Percentiles rank a stretch among this genome's conserved stretches.
phyloP scores from a whole-genome alignment of 2,113 vertebrate genomes.

The Poecile atricapillus region DNA sequence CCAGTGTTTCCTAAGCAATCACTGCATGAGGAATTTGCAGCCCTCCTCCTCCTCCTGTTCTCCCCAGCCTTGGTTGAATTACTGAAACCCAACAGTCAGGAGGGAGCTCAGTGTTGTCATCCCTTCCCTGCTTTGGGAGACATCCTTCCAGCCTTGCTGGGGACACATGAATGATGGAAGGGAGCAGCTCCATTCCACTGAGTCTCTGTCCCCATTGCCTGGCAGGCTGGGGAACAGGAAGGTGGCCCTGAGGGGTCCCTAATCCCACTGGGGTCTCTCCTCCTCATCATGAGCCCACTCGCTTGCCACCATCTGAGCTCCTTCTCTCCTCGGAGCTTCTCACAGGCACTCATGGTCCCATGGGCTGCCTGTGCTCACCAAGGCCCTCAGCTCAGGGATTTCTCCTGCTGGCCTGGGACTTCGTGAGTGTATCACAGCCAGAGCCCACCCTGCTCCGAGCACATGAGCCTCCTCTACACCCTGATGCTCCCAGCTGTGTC shows the following conservation, averaged over 20 bases:
- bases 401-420: background rate
- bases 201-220: background rate
- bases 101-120: background rate
- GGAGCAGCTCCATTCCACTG: background rate
- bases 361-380: background rate
- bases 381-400: background rate
- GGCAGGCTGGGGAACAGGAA: background rate
- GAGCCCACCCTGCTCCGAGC: fast-evolving
- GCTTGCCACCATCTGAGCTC: background rate
- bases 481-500: background rate
- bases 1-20: background rate
- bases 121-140: background rate
- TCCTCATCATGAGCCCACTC: background rate
- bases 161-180: fast-evolving
- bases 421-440: background rate
- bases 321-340: background rate
- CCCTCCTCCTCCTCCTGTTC: background rate
- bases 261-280: background rate
- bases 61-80: background rate
- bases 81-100: background rate
- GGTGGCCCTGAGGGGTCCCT: background rate
- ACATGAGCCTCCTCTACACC: background rate
- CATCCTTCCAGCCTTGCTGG: background rate
- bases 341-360: fast-evolving
- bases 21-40: background rate